Evolutionary conservation across 2,113 vertebrate genomes (phyloP).

Genomic region (Balaeniceps rex): DNA sequence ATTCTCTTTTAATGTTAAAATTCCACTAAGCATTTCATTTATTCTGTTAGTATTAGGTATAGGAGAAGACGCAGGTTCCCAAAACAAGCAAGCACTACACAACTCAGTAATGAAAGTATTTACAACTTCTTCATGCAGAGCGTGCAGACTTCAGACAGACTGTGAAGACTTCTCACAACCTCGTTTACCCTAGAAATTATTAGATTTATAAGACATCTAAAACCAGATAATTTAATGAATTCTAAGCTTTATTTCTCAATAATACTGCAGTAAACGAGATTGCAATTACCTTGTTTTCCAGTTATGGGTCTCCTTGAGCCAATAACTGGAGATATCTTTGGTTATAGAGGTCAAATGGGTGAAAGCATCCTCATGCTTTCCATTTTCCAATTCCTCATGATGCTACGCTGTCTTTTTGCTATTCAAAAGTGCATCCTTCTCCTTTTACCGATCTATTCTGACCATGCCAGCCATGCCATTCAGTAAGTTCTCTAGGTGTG

Average conservation of each 20-base stretch:
- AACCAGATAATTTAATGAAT: constrained; percentile 20
- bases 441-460: background rate
- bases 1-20: background rate
- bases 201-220: constrained; percentile 47
- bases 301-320: background rate
- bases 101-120: background rate
- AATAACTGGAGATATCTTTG: background rate
- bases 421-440: background rate
- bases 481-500: background rate
- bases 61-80: background rate
- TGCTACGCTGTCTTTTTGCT: background rate
- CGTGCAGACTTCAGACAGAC: background rate
- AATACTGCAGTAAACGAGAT: background rate
- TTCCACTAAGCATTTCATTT: background rate
- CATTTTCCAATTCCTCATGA: background rate
- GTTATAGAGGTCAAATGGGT: background rate
- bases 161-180: background rate
- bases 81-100: background rate
- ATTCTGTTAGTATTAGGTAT: background rate
- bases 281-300: background rate
- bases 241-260: constrained; percentile 18
- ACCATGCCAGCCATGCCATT: background rate
- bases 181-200: background rate
- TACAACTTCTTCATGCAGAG: background rate
- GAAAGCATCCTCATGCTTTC: background rate